Conservation (phyloP, 2,888 invertebrate genomes). For the Leucania comma region DNA sequence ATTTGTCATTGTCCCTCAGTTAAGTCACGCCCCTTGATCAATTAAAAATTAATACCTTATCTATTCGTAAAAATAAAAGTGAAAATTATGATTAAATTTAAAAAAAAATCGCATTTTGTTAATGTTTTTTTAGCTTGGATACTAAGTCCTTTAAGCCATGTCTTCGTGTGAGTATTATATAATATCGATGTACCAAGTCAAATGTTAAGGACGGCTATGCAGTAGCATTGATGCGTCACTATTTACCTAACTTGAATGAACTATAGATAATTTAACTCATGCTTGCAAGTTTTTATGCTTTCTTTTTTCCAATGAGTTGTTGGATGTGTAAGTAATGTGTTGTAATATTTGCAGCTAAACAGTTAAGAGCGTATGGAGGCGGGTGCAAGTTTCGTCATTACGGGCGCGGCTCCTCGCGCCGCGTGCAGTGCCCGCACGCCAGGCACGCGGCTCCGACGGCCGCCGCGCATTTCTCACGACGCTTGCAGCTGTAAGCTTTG, state of each 20-base stretch:
- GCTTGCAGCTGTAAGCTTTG: constrained; percentile 89
- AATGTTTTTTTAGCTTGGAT: too few relatives aligned
- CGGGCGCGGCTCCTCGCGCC: constrained; percentile 93
- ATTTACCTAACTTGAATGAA: too few relatives aligned
- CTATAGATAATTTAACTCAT: background rate
- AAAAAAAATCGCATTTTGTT: too few relatives aligned
- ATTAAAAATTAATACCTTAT: too few relatives aligned
- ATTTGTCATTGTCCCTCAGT: background rate
- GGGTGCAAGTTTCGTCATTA: constrained; percentile 70
- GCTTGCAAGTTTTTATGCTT: constrained; percentile 23
- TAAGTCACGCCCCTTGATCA: background rate
- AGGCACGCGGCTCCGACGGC: constrained; percentile 60
- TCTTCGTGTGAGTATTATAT: too few relatives aligned
- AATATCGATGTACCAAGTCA: too few relatives aligned
- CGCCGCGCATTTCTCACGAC: constrained; percentile 81
- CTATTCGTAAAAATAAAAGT: too few relatives aligned
- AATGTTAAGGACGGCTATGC: too few relatives aligned
- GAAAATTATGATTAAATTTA: too few relatives aligned
- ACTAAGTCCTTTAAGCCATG: too few relatives aligned
- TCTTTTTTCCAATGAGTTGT: constrained; percentile 15
- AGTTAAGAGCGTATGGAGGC: constrained; percentile 93
- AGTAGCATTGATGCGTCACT: too few relatives aligned
- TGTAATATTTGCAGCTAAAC: constrained; percentile 57
- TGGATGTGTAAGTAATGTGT: constrained; percentile 2
- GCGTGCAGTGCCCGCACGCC: constrained; percentile 65